Conservation (phyloP, 2,888 invertebrate genomes). For the Malacosoma neustria region DNA sequence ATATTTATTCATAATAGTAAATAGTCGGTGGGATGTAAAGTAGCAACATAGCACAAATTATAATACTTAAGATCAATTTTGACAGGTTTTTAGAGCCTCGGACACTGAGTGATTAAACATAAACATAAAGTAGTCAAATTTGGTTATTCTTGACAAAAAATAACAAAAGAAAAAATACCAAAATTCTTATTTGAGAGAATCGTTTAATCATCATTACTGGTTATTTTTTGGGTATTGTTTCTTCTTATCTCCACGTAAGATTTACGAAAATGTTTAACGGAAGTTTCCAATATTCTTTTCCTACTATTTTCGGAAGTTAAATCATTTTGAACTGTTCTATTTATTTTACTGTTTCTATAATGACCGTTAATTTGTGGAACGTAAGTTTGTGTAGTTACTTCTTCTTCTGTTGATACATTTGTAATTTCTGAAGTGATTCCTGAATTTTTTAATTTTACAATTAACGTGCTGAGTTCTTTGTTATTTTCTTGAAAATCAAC, state of each 20-base stretch:
- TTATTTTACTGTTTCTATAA: conserved; percentile 44
- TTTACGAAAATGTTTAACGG: conserved; percentile 31
- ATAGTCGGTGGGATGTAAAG: too few species aligned
- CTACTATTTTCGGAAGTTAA: conserved; percentile 36
- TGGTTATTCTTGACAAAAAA: too few species aligned
- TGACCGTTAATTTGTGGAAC: conserved; percentile 62
- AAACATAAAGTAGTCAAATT: too few species aligned
- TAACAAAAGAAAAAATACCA: too few species aligned
- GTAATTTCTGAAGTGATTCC: conserved; percentile 12
- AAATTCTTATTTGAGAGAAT: conserved; percentile 1
- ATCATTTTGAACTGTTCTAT: conserved; percentile 29
- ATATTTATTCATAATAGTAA: too few species aligned
- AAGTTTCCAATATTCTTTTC: conserved; percentile 41
- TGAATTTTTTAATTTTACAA: conserved; percentile 26
- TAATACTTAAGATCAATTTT: too few species aligned
- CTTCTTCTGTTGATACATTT: conserved; percentile 14
- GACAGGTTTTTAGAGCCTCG: too few species aligned
- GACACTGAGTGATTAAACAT: too few species aligned
- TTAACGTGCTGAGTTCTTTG: conserved; percentile 26
- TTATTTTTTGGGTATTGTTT: conserved; percentile 27
- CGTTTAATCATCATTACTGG: conserved; percentile 7
- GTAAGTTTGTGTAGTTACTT: conserved; percentile 33
- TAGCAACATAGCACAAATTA: too few species aligned
- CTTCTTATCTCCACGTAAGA: conserved; percentile 55
- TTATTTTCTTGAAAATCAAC: conserved; percentile 11